phyloP scores from a whole-genome alignment of 1,140 invertebrate species.

The Euborellia annulipes region DNA sequence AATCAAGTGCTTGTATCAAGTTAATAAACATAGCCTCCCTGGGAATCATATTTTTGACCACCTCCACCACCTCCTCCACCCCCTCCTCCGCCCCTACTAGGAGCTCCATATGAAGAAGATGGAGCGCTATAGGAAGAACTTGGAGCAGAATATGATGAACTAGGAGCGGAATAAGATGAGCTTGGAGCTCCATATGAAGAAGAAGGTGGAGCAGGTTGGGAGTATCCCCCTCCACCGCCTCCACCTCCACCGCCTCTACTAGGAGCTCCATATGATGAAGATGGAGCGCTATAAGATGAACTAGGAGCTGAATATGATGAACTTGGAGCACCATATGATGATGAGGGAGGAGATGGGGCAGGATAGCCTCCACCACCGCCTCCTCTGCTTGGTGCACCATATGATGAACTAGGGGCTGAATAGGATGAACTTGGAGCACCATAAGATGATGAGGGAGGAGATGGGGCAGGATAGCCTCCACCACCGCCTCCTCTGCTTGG shows the following conservation, averaged over 20 bases:
- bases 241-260: conserved; percentile 5
- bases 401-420: neutral
- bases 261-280: conserved; percentile 14
- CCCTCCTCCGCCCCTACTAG: conserved; percentile 12
- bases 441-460: conserved; percentile 28
- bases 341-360: conserved; percentile 24
- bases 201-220: conserved; percentile 11
- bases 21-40: too few species aligned
- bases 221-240: conserved; percentile 9
- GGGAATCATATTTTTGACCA: conserved; percentile 7
- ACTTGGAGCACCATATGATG: conserved; percentile 22
- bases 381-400: conserved; percentile 13
- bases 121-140: conserved; percentile 13
- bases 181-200: conserved; percentile 16
- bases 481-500: neutral
- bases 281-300: conserved; percentile 14
- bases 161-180: conserved; percentile 19
- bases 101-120: conserved; percentile 30
- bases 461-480: conserved; percentile 1
- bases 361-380: conserved; percentile 17
- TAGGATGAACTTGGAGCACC: conserved; percentile 25
- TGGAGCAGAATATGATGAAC: neutral
- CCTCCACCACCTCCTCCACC: conserved; percentile 6
- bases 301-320: conserved; percentile 1
- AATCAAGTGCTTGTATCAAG: too few species aligned